Base-by-base conservation (phyloP, 2,113 vertebrate genomes). In the Smithornis capensis region DNA sequence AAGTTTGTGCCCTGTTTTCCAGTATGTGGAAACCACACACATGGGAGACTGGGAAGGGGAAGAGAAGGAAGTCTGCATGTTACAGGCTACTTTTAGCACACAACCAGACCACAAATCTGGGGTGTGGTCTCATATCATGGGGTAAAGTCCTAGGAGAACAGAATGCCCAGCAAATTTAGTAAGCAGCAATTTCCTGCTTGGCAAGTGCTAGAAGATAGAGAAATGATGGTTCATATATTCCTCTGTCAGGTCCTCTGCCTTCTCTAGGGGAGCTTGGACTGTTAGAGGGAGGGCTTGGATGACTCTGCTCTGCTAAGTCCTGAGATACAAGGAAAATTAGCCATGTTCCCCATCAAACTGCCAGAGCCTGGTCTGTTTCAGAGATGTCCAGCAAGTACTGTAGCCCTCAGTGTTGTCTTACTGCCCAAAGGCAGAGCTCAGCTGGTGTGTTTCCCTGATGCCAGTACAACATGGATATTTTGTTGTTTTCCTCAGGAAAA, bases 331-430 rank as follows among this genome's bases (percentile, higher is more conserved):
- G 14, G 13, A 50, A 82, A 83, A 64, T 52, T 13, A 60, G 10
- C 19, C 37, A 47, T 28, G 8, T 4, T 64, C 9, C 14, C 12
- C 14, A 42, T 5, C 27, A 42, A 52, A 50, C 7, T 80, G 7
- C 15, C 33, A 64, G 21, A 55, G 3, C 3, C 23, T 10, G 2
- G 25, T 44, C 33, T 52, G 62, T 10, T 8, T 12, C 2, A 3
- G 15, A 55, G 49, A 7, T 52, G 10, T 9, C 9, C 27, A 64
- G 13, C 1, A 6, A 68, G 12, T 52, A 37, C 67, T 73, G 21
- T 8, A 24, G 8, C 4, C 10, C 2, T 11, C 2, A 1, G 6
- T 0, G 1, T 2, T 9, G 19, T 42, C 35, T 33, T 2, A 1
- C 18, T 35, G 37, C 33, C 27, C 38, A 33, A 83, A 81, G 29